These are phyloP conservation scores for Zoroaster sp. DNA, from an alignment of 53 echinoderm and acorn worm species.

Conservation along the genomic window DNA sequence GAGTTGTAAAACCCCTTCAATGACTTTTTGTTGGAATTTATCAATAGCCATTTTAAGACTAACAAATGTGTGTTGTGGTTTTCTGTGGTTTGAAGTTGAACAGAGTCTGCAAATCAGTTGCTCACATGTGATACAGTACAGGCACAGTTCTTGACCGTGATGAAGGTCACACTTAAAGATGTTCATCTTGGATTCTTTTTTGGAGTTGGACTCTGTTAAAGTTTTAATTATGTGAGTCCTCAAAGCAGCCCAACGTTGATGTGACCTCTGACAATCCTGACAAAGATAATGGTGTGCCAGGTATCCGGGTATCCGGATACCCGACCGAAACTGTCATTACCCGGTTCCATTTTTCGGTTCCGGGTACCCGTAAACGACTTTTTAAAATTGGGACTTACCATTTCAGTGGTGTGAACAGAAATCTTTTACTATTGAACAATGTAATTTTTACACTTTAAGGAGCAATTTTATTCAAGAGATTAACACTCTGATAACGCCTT, in stretches of 20 bases:
- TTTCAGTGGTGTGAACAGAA: too few species aligned
- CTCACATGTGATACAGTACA: conserved; percentile 51
- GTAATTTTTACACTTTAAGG: too few species aligned
- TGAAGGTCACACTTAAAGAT: conserved; percentile 32
- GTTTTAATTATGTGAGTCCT: conserved; percentile 15
- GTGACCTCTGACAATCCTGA: conserved; percentile 13
- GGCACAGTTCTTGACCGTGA: conserved; percentile 10
- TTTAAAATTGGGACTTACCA: too few species aligned
- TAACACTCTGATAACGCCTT: too few species aligned
- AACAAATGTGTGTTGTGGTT: background rate
- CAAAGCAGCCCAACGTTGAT: background rate
- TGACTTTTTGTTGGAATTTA: background rate
- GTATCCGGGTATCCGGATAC: too few species aligned
- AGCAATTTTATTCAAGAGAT: too few species aligned
- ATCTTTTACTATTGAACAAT: too few species aligned
- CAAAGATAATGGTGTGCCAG: conserved; percentile 13
- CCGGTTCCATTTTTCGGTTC: too few species aligned
- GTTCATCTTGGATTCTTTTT: background rate
- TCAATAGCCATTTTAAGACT: background rate
- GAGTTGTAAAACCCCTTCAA: background rate
- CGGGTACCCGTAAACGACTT: too few species aligned
- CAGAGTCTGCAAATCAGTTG: conserved; percentile 42
- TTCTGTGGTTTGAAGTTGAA: background rate
- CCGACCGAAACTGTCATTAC: too few species aligned
- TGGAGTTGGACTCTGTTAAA: background rate